Percentiles rank a stretch among this genome's conserved stretches.
Evolutionary conservation across 2,888 invertebrate species (phyloP).

Genomic region (Drosophila melanosoma): DNA sequence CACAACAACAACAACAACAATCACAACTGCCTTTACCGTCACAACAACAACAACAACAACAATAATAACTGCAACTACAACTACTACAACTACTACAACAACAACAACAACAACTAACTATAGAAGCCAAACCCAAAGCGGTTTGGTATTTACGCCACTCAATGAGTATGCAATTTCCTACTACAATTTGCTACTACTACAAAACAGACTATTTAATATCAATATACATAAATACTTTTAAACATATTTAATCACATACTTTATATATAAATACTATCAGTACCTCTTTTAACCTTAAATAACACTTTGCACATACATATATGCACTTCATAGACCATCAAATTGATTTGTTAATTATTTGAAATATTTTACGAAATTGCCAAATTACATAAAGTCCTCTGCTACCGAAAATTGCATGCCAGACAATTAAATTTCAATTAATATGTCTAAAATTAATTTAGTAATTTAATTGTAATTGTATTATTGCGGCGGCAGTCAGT

Average conservation of each 20-base stretch:
- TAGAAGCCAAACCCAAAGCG: constrained; percentile 81
- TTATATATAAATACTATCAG: constrained; percentile 1
- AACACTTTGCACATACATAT: constrained; percentile 27
- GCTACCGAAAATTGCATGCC: constrained; percentile 46
- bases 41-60: constrained; percentile 38
- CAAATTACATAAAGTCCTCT: constrained; percentile 17
- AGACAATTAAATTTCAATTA: constrained; percentile 73
- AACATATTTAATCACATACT: constrained; percentile 7
- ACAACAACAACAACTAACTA: constrained; percentile 50
- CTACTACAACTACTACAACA: constrained; percentile 29
- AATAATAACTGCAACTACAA: constrained; percentile 28
- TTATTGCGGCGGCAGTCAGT: constrained; percentile 44
- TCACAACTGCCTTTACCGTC: constrained; percentile 25
- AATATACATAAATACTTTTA: constrained; percentile 36
- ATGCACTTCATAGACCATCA: constrained; percentile 52
- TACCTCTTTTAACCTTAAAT: neutral
- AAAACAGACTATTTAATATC: constrained; percentile 38
- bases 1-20: constrained; percentile 21
- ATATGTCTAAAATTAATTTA: constrained; percentile 65
- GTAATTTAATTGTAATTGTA: constrained; percentile 56
- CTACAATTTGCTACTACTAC: constrained; percentile 24
- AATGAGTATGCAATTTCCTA: constrained; percentile 83
- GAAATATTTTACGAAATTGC: constrained; percentile 42
- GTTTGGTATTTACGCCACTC: constrained; percentile 84
- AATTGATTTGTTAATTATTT: constrained; percentile 72